A percentile compares a stretch with the other conserved stretches of the same genome.
These are phyloP conservation scores for Saiga tatarica DNA, from an alignment of 2,113 vertebrate species.

Conservation along the genomic window DNA sequence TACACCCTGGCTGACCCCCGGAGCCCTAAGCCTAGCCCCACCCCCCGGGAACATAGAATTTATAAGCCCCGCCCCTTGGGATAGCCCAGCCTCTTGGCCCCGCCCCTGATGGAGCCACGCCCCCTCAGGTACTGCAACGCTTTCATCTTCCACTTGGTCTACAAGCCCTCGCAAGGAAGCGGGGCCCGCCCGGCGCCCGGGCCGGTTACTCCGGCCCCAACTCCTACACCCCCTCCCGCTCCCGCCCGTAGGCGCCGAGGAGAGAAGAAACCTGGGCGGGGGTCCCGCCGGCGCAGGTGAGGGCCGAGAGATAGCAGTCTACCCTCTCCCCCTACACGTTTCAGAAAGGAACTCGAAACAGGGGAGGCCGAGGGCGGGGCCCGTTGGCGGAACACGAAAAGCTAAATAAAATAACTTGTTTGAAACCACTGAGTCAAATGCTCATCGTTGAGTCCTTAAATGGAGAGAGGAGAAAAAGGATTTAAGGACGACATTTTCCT, in stretches of 20 bases:
- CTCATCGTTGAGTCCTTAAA: background rate
- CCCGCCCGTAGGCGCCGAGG: slow-evolving; percentile 49
- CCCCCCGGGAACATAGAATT: rapidly evolving
- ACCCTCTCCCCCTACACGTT: background rate
- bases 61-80: background rate
- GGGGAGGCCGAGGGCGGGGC: background rate
- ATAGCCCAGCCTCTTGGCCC: background rate
- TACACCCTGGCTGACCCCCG: rapidly evolving
- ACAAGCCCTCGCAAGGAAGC: slow-evolving; percentile 55
- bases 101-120: background rate
- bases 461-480: background rate
- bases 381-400: background rate
- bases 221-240: background rate
- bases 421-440: slow-evolving; percentile 13
- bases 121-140: slow-evolving; percentile 75
- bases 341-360: background rate
- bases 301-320: rapidly evolving
- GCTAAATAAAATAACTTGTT: slow-evolving; percentile 61
- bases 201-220: background rate
- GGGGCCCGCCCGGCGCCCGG: background rate
- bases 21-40: background rate
- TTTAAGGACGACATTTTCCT: background rate
- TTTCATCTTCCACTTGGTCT: slow-evolving; percentile 77
- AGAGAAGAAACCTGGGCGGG: slow-evolving; percentile 61
- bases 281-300: slow-evolving; percentile 61